Evolutionary conservation across 2,888 invertebrate genomes (phyloP).

Genomic region (Galerucella calmariensis): DNA sequence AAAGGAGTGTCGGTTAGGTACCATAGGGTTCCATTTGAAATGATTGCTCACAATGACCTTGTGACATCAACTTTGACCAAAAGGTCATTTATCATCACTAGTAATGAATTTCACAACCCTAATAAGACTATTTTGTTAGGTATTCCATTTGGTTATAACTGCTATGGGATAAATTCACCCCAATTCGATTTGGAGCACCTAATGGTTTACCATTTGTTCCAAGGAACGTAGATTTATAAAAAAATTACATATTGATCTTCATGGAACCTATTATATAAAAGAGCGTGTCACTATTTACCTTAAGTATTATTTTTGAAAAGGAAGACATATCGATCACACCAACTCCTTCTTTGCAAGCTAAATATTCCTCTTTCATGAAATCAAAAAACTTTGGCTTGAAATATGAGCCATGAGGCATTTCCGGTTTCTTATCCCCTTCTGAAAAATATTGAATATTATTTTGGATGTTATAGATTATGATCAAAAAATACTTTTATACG

Average conservation of each 20-base stretch:
- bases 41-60: too few species aligned
- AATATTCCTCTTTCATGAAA: slow-evolving; percentile 76
- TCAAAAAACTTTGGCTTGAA: slow-evolving; percentile 78
- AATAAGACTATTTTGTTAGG: too few species aligned
- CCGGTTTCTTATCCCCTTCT: slow-evolving; percentile 66
- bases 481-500: slow-evolving; percentile 65
- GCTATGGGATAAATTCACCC: too few species aligned
- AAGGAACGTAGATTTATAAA: not conserved
- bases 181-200: too few species aligned
- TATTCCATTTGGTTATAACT: too few species aligned
- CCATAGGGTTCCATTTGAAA: too few species aligned
- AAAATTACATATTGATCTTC: not conserved
- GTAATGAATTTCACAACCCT: too few species aligned
- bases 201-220: too few species aligned
- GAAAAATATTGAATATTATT: slow-evolving; percentile 32
- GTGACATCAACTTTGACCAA: too few species aligned
- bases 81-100: too few species aligned
- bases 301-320: slow-evolving; percentile 80
- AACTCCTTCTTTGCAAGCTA: slow-evolving; percentile 80
- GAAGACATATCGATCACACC: slow-evolving; percentile 84
- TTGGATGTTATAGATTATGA: slow-evolving; percentile 16
- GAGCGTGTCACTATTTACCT: slow-evolving; percentile 63
- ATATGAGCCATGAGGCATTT: slow-evolving; percentile 72
- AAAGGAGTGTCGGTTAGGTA: too few species aligned
- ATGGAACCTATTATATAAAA: not conserved